phyloP scores from a whole-genome alignment of 2,113 vertebrate genomes.

The Albula glossodonta region DNA sequence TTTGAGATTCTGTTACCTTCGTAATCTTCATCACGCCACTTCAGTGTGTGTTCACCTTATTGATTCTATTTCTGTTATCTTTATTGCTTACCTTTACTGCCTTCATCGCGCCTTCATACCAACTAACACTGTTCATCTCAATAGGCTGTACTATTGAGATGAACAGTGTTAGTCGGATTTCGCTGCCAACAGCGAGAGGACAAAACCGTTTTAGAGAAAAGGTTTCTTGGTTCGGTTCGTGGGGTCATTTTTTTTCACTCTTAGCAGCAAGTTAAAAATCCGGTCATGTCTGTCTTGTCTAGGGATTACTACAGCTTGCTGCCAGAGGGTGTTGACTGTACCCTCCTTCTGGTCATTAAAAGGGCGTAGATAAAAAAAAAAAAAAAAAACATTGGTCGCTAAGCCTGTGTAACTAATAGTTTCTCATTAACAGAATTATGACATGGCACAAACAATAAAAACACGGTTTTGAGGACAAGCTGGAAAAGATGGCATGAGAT shows the following conservation, averaged over 20 bases:
- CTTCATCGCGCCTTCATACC: too few relatives aligned
- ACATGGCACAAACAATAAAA: constrained; percentile 23
- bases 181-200: too few relatives aligned
- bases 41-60: too few relatives aligned
- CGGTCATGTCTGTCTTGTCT: constrained; percentile 33
- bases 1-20: too few relatives aligned
- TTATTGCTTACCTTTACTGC: too few relatives aligned
- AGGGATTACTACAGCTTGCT: constrained; percentile 30
- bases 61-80: too few relatives aligned
- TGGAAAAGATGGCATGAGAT: background rate
- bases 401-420: constrained; percentile 21
- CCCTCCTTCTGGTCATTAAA: constrained; percentile 31
- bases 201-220: constrained; percentile 17
- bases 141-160: too few relatives aligned
- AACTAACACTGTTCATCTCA: too few relatives aligned
- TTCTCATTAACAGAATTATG: constrained; percentile 18
- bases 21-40: too few relatives aligned
- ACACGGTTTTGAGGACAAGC: background rate
- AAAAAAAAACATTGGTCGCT: background rate
- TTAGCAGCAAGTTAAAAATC: constrained; percentile 36
- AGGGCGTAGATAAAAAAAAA: constrained; percentile 28
- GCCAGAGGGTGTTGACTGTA: constrained; percentile 38
- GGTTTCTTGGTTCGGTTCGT: constrained; percentile 11
- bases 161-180: too few relatives aligned
- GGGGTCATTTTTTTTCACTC: constrained; percentile 4